A percentile compares a stretch with the other conserved stretches of the same genome.
Evolutionary conservation across 2,797 vertebrate species (phyloP).

Genomic region (Scolopax rusticola): DNA sequence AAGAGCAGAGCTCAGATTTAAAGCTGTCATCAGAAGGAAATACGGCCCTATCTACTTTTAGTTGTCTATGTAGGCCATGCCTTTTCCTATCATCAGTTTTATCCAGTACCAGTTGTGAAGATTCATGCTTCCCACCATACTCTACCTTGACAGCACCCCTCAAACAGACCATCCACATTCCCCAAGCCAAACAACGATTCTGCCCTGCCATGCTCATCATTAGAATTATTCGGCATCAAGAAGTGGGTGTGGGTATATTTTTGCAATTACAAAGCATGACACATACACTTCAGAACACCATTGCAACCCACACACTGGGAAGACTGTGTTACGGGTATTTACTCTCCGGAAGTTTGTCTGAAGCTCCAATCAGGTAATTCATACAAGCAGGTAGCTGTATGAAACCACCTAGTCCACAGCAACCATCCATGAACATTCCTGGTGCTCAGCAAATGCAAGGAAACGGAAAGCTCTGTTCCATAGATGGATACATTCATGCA

Average conservation of each 20-base stretch:
- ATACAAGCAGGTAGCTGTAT: neutral
- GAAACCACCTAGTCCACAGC: neutral
- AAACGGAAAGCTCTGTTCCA: neutral
- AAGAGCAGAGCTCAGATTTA: neutral
- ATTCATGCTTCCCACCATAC: neutral
- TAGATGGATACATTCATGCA: neutral
- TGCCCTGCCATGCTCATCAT: neutral
- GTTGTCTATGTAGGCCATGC: neutral
- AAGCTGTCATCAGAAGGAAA: neutral
- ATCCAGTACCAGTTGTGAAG: neutral
- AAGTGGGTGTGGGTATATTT: conserved; percentile 22
- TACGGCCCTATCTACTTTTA: neutral
- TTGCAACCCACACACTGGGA: neutral
- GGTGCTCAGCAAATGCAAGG: neutral
- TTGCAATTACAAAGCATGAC: neutral
- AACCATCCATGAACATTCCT: neutral
- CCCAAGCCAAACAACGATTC: neutral
- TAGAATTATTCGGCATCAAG: neutral
- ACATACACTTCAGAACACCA: neutral
- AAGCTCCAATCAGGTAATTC: neutral
- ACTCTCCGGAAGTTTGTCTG: neutral
- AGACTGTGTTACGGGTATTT: neutral
- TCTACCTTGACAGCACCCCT: neutral
- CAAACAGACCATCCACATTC: neutral
- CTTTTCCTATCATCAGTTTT: neutral